Evolutionary conservation across 2,888 invertebrate genomes (phyloP), one percentile per base, ranked within the genome.

Genomic region (Marronus borbonicus): DNA sequence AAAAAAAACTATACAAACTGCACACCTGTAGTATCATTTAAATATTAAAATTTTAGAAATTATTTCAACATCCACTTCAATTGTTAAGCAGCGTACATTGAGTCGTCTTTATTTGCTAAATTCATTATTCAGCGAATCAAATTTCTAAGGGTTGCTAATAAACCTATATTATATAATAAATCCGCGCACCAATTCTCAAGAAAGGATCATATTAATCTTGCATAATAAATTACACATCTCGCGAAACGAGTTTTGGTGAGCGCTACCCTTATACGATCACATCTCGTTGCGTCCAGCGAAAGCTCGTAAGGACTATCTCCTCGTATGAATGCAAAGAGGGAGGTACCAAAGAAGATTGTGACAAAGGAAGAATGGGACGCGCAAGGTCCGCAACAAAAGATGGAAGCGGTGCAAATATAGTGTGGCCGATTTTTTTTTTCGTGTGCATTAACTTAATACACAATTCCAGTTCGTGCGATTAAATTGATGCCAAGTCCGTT

Each of bases 261-360:
- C 24, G 5, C 20, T 58, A 20, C 55, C 55, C 20, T 58, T 58
- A 58, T 58, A 58, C 44, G 44, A 20, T 66, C 39, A 20, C 65
- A 66, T 66, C 44, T 31, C 28, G 12, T 66, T 66, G 20, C 17
- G 17, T 20, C 10, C 65, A 44, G 20, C 17, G 39, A 66, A 44
- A 66, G 65, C 12, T 49, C 44, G 39, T 55, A 70, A 70, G 55
- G 52, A 58, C 58, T 70, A 70, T 70, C 55, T 55, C 70, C 36
- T 7, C 36, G 55, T 58, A 58, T 70, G 70, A 70, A 70, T 70
- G 70, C 55, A 70, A 70, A 70, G 55, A 31, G 55, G 70, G 70
- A 70, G 55, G 52, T 58, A 58, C 55, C 55, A 20, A 20, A 58
- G 24, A 58, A 20, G 55, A 58, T 39, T 39, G 65, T 44, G 55